Conservation (phyloP, 2,113 vertebrate species). For the Mugil cephalus region DNA sequence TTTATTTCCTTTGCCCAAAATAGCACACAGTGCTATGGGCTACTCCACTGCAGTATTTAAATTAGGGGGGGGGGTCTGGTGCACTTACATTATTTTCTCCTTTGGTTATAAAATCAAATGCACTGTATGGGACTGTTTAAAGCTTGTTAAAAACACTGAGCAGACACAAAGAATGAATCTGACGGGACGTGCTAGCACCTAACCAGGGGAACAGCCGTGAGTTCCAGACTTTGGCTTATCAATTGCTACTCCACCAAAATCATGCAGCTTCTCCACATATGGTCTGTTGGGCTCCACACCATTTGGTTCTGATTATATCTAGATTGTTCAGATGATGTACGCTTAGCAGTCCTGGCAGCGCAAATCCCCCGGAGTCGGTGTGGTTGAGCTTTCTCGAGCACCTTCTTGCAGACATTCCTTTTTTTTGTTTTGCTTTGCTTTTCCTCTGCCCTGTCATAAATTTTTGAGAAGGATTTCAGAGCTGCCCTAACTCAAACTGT, state of each 20-base stretch:
- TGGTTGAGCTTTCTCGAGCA: slow-evolving; percentile 44
- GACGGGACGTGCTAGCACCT: slow-evolving; percentile 28
- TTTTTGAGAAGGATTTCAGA: slow-evolving; percentile 30
- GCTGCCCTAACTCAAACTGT: slow-evolving; percentile 23
- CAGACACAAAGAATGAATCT: slow-evolving; percentile 26
- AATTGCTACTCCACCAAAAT: slow-evolving; percentile 49
- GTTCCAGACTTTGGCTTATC: slow-evolving; percentile 56
- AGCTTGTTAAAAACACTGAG: slow-evolving; percentile 27
- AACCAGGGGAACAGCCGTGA: slow-evolving; percentile 33
- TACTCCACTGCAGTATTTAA: slow-evolving; percentile 38
- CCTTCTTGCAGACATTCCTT: slow-evolving; percentile 43
- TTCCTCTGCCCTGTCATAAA: slow-evolving; percentile 33
- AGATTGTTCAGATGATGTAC: slow-evolving; percentile 78
- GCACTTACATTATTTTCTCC: slow-evolving; percentile 10
- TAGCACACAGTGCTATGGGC: slow-evolving; percentile 51
- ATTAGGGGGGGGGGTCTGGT: background rate
- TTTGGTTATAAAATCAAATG: slow-evolving; percentile 3
- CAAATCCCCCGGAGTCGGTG: slow-evolving; percentile 52
- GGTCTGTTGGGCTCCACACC: slow-evolving; percentile 65
- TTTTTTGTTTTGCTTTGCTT: slow-evolving; percentile 11
- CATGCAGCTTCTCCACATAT: slow-evolving; percentile 54
- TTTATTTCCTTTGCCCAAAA: slow-evolving; percentile 70
- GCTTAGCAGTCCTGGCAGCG: slow-evolving; percentile 63
- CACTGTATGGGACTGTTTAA: slow-evolving; percentile 4
- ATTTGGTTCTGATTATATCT: slow-evolving; percentile 77